Conservation (phyloP, 2,113 vertebrate species). For the Stomatorhinus ivindoensis region DNA sequence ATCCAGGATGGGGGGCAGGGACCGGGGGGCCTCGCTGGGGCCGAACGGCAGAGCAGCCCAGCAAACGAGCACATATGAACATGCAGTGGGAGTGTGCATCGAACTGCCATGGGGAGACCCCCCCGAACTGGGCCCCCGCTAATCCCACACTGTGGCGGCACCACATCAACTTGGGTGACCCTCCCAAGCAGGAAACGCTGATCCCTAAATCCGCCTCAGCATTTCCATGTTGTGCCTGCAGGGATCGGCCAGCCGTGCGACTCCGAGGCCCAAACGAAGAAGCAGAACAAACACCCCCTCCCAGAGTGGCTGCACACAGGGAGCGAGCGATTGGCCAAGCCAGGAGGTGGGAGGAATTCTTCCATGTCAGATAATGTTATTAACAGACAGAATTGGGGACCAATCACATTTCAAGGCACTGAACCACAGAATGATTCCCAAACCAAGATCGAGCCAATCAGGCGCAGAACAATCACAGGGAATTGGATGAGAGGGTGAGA, state of each 20-base stretch:
- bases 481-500: background rate
- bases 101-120: background rate
- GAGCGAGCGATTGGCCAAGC: background rate
- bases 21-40: slow-evolving; percentile 24
- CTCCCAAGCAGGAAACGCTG: background rate
- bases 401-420: background rate
- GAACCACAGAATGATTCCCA: background rate
- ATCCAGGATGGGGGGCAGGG: slow-evolving; percentile 12
- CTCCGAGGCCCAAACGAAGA: background rate
- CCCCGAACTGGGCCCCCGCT: background rate
- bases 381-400: background rate
- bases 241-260: background rate
- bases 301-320: background rate
- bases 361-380: background rate
- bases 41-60: slow-evolving; percentile 29
- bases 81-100: background rate
- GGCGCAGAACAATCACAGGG: background rate
- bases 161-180: background rate
- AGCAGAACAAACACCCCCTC: background rate
- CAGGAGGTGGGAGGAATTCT: too few species aligned
- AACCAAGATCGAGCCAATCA: background rate
- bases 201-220: background rate
- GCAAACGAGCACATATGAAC: background rate
- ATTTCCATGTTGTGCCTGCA: background rate
- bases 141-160: background rate